phyloP scores from a whole-genome alignment of 2,888 invertebrate genomes.

The Vanessa cardui region DNA sequence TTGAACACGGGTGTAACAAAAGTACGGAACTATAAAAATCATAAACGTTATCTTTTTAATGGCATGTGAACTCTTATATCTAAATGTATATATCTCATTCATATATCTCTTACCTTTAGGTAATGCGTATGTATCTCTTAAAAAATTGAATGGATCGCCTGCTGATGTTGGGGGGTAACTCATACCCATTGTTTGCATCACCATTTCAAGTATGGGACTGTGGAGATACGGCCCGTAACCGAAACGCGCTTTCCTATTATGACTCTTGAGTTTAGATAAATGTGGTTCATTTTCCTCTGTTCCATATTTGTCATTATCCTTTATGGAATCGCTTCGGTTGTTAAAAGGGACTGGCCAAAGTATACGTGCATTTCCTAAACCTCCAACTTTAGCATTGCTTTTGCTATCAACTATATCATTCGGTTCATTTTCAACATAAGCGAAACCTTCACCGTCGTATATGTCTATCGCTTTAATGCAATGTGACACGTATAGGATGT shows the following conservation, averaged over 20 bases:
- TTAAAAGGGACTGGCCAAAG: slow-evolving; percentile 63
- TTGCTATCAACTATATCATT: slow-evolving; percentile 41
- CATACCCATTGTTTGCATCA: slow-evolving; percentile 62
- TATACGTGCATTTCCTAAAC: slow-evolving; percentile 52
- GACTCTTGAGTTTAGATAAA: slow-evolving; percentile 32
- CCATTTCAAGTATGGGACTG: slow-evolving; percentile 67
- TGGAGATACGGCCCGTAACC: slow-evolving; percentile 63
- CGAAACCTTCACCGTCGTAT: slow-evolving; percentile 52
- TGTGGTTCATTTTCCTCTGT: slow-evolving; percentile 30
- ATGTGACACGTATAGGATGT: slow-evolving; percentile 19
- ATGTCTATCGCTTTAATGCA: slow-evolving; percentile 44
- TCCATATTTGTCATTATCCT: slow-evolving; percentile 25
- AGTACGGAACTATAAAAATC: slow-evolving; percentile 9
- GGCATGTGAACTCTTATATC: slow-evolving; percentile 9
- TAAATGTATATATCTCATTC: not conserved
- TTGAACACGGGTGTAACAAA: slow-evolving; percentile 23
- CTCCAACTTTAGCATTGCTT: slow-evolving; percentile 35
- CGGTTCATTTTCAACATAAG: slow-evolving; percentile 51
- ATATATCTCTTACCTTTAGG: slow-evolving; percentile 66
- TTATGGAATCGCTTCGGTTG: slow-evolving; percentile 45
- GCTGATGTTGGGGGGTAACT: slow-evolving; percentile 59
- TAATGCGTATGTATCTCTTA: slow-evolving; percentile 68
- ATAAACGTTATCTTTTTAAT: slow-evolving; percentile 7
- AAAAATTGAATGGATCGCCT: slow-evolving; percentile 70
- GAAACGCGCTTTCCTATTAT: slow-evolving; percentile 49